Evolutionary conservation across 2,888 invertebrate genomes (phyloP).

Genomic region (Homarus gammarus): DNA sequence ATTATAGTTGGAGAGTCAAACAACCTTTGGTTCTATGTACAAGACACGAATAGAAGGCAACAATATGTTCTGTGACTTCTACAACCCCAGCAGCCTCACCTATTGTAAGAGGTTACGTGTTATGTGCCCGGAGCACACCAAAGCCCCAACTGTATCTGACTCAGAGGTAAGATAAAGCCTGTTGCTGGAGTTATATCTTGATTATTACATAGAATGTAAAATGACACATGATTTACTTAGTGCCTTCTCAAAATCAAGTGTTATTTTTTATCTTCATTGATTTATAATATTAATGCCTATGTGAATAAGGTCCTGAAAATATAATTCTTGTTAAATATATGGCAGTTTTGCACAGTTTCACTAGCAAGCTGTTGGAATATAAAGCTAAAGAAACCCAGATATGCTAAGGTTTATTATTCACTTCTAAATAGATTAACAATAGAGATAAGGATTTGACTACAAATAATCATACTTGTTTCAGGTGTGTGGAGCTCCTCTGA

Average conservation of each 20-base stretch:
- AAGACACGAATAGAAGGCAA: conserved; percentile 96
- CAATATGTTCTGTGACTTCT: conserved; percentile 98
- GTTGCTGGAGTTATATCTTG: neutral
- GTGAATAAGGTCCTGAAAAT: too few species aligned
- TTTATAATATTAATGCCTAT: neutral
- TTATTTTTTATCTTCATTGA: neutral
- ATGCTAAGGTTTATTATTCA: too few species aligned
- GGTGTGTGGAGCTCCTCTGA: conserved; percentile 93
- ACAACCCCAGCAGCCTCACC: conserved; percentile 91
- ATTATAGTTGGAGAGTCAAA: conserved; percentile 91
- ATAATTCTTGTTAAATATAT: too few species aligned
- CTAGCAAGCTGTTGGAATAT: too few species aligned
- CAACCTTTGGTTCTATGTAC: conserved; percentile 96
- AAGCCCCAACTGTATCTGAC: conserved; percentile 89
- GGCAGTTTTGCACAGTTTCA: too few species aligned
- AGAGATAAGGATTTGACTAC: too few species aligned
- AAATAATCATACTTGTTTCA: too few species aligned
- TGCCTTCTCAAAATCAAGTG: neutral
- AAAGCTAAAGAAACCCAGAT: too few species aligned
- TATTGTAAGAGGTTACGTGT: conserved; percentile 97
- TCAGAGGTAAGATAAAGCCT: conserved; percentile 51
- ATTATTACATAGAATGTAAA: neutral
- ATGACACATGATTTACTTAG: neutral
- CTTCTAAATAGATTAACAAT: too few species aligned
- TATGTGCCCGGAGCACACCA: conserved; percentile 98